Conservation (phyloP, 1,140 invertebrate genomes). For the Panagrolaimus sp. region DNA sequence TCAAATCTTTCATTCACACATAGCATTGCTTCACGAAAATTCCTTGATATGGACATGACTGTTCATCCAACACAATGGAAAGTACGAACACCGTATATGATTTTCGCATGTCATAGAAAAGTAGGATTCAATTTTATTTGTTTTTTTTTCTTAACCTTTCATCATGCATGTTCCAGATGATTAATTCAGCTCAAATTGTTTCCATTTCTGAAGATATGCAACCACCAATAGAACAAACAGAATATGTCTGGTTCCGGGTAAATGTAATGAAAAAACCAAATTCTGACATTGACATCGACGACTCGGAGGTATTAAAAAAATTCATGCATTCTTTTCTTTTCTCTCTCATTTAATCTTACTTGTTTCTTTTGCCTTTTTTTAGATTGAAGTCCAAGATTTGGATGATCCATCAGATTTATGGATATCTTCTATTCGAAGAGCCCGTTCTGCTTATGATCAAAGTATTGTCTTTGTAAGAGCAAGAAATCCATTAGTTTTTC, state of each 20-base stretch:
- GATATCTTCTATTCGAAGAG: conserved; percentile 50
- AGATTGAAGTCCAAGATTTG: conserved; percentile 51
- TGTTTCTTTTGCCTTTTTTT: conserved; percentile 15
- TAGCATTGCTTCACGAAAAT: conserved; percentile 45
- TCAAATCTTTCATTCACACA: conserved; percentile 58
- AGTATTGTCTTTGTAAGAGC: conserved; percentile 54
- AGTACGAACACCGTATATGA: conserved; percentile 49
- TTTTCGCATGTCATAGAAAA: conserved; percentile 56
- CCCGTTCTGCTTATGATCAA: conserved; percentile 55
- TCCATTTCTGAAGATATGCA: conserved; percentile 30
- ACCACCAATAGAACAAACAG: conserved; percentile 38
- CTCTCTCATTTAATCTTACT: background rate
- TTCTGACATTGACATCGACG: conserved; percentile 41
- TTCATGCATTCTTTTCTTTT: background rate
- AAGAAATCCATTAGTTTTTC: conserved; percentile 46
- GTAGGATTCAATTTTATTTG: conserved; percentile 17
- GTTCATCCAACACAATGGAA: conserved; percentile 48
- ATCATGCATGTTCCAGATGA: conserved; percentile 32
- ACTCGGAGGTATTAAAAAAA: conserved; percentile 38
- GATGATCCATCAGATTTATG: conserved; percentile 48
- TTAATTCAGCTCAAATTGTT: conserved; percentile 41
- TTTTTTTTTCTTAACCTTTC: background rate
- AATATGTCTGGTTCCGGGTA: conserved; percentile 58
- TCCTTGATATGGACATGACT: conserved; percentile 54
- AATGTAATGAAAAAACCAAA: conserved; percentile 35